Percentiles rank a stretch among this genome's conserved stretches.
These are phyloP conservation scores for Nebria ingens DNA, from an alignment of 1,140 invertebrate genomes.

Conservation along the genomic window DNA sequence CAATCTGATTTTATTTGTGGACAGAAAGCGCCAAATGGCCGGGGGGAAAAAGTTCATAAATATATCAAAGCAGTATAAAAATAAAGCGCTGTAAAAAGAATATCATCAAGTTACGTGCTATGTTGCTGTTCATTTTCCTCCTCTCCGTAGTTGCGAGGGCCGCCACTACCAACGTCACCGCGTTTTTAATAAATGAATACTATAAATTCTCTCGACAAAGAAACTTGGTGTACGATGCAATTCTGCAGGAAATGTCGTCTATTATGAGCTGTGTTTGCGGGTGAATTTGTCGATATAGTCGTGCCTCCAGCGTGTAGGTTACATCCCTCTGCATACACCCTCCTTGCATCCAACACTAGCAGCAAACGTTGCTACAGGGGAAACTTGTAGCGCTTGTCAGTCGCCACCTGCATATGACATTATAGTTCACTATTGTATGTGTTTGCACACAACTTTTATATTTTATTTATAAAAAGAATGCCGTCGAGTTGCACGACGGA, in stretches of 20 bases:
- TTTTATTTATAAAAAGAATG: too few species aligned
- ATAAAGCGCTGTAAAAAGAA: too few species aligned
- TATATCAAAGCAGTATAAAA: too few species aligned
- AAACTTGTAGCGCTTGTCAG: neutral
- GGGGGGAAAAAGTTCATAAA: too few species aligned
- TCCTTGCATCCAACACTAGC: neutral
- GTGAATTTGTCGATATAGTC: conserved; percentile 4
- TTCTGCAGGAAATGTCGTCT: conserved; percentile 1
- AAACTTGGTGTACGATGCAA: conserved; percentile 4
- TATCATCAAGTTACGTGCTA: conserved; percentile 1
- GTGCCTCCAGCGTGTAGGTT: neutral
- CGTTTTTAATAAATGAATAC: conserved; percentile 7
- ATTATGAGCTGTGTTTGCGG: conserved; percentile 2
- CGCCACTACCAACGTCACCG: too few species aligned
- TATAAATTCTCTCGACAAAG: conserved; percentile 5
- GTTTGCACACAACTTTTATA: too few species aligned
- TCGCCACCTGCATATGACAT: neutral
- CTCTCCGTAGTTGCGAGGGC: neutral
- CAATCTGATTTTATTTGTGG: too few species aligned
- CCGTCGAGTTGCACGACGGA: too few species aligned
- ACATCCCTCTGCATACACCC: neutral
- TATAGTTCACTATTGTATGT: conserved; percentile 3
- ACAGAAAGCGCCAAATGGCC: too few species aligned
- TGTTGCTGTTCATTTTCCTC: conserved; percentile 5
- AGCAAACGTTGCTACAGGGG: neutral